Evolutionary conservation across 2,888 invertebrate species (phyloP).

Genomic region (Mallateleia sp.): DNA sequence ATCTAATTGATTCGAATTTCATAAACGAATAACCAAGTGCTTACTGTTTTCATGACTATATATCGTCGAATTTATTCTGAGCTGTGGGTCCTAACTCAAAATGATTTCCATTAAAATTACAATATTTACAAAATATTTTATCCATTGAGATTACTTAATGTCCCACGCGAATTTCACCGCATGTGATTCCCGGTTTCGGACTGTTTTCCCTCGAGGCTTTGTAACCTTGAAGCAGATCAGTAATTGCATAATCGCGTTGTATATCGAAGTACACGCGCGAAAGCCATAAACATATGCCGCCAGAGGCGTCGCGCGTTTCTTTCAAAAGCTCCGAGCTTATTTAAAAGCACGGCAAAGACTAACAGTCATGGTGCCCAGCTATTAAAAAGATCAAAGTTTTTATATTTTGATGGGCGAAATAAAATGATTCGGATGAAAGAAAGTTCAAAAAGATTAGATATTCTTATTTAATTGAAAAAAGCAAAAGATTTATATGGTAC

Average conservation of each 20-base stretch:
- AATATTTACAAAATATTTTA: conserved; percentile 14
- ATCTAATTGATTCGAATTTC: no score
- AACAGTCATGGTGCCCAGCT: conserved; percentile 43
- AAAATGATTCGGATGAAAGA: conserved; percentile 16
- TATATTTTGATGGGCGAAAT: conserved; percentile 51
- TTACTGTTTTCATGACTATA: no score
- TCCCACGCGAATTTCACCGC: conserved; percentile 32
- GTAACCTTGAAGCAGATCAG: conserved; percentile 63
- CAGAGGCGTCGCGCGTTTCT: conserved; percentile 68
- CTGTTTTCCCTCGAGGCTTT: conserved; percentile 39
- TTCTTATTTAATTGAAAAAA: conserved; percentile 24
- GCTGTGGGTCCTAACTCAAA: not conserved
- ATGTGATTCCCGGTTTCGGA: conserved; percentile 32
- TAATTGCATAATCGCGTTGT: conserved; percentile 79
- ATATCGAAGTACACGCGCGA: conserved; percentile 61
- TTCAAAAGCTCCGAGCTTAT: conserved; percentile 71
- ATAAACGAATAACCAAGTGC: no score
- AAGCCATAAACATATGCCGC: conserved; percentile 72
- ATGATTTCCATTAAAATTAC: not conserved
- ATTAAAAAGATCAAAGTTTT: conserved; percentile 70
- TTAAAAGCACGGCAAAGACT: conserved; percentile 55
- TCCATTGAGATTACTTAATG: conserved; percentile 46
- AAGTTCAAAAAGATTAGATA: conserved; percentile 10
- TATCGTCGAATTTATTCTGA: no score
- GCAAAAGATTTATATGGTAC: no score